Percentiles rank a stretch among this genome's conserved stretches.
Conservation (phyloP, 64 coral and sea anemone species). For the Stichodactyla helianthus region DNA sequence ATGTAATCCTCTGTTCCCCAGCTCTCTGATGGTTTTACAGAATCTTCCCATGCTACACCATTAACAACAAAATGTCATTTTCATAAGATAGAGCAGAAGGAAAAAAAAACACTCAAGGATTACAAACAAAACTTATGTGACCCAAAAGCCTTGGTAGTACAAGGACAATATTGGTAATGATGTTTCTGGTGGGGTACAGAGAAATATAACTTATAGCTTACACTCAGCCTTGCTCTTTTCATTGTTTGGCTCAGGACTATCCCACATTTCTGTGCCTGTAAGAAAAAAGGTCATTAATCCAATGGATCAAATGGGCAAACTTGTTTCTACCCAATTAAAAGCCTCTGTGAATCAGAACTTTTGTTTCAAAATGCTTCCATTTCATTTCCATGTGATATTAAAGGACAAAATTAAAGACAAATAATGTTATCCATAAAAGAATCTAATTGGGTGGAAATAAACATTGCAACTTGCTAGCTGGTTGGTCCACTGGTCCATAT, state of each 20-base stretch:
- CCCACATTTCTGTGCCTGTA: constrained; percentile 55
- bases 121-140: no score
- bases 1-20: constrained; percentile 72
- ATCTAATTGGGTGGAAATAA: no score
- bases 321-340: not conserved
- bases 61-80: not conserved
- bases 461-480: no score
- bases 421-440: not conserved
- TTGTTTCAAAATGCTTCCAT: no score
- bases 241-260: constrained; percentile 18
- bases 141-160: no score
- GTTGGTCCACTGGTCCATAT: no score
- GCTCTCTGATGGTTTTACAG: constrained; percentile 51
- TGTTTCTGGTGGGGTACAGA: not conserved
- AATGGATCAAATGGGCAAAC: not conserved
- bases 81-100: no score
- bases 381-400: not conserved
- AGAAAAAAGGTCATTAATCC: not conserved
- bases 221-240: constrained; percentile 24
- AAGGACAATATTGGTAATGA: not conserved
- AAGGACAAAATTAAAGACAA: not conserved
- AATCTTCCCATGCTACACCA: constrained; percentile 18
- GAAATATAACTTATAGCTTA: not conserved
- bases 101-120: no score
- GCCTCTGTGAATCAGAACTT: no score